Conservation (phyloP, 2,888 invertebrate species). For the Abrostola triplasia region DNA sequence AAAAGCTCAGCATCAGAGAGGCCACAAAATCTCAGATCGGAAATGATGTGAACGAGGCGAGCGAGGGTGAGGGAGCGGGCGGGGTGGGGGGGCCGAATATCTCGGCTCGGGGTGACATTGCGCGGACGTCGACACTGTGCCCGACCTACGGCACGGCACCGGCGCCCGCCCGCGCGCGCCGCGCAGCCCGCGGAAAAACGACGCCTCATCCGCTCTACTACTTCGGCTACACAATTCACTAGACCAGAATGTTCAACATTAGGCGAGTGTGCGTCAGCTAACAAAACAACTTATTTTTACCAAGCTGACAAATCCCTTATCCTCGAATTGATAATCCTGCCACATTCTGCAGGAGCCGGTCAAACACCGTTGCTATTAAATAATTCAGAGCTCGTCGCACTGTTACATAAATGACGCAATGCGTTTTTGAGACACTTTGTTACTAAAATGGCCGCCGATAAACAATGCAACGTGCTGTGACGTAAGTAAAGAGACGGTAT, state of each 20-base stretch:
- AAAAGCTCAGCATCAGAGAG: slow-evolving; percentile 59
- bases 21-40: slow-evolving; percentile 71
- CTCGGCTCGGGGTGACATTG: slow-evolving; percentile 85
- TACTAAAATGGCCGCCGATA: slow-evolving; percentile 53
- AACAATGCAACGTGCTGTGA: slow-evolving; percentile 39
- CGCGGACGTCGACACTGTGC: slow-evolving; percentile 82
- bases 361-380: slow-evolving; percentile 49
- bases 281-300: slow-evolving; percentile 23
- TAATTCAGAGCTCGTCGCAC: slow-evolving; percentile 61
- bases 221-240: slow-evolving; percentile 41
- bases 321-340: slow-evolving; percentile 21
- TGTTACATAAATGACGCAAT: slow-evolving; percentile 70
- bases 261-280: slow-evolving; percentile 23
- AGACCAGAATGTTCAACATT: slow-evolving; percentile 43
- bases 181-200: slow-evolving; percentile 70
- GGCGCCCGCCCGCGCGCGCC: slow-evolving; percentile 64
- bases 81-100: slow-evolving; percentile 70
- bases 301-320: slow-evolving; percentile 25
- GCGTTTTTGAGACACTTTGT: slow-evolving; percentile 62
- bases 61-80: slow-evolving; percentile 47
- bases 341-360: slow-evolving; percentile 25
- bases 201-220: slow-evolving; percentile 70
- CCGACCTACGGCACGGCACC: slow-evolving; percentile 83
- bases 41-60: slow-evolving; percentile 70
- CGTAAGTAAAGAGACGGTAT: slow-evolving; percentile 22